Percentiles rank a stretch among this genome's conserved stretches.
Evolutionary conservation across 2,797 vertebrate genomes (phyloP).

Genomic region (Erethizon dorsatum): DNA sequence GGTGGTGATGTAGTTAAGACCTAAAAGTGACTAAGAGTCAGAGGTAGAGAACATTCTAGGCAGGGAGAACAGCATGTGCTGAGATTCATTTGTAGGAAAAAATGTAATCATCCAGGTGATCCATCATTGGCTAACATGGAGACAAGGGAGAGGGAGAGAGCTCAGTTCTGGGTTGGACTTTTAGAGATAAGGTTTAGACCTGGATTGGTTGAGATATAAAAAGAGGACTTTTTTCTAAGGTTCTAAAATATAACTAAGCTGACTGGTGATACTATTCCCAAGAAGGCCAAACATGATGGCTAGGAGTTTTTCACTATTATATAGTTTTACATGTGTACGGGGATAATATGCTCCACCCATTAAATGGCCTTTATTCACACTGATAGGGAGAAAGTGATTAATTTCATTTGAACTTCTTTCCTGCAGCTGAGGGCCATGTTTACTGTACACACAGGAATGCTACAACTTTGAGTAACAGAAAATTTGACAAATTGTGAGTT

Average conservation of each 20-base stretch:
- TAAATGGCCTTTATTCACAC: not conserved
- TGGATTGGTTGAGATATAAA: not conserved
- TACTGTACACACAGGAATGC: not conserved
- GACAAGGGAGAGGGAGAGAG: not conserved
- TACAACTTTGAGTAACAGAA: not conserved
- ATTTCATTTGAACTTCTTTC: not conserved
- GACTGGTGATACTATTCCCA: not conserved
- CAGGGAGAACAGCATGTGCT: not conserved
- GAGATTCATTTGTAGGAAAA: not conserved
- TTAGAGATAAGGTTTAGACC: not conserved
- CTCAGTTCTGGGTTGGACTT: not conserved
- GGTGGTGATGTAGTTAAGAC: not conserved
- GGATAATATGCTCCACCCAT: not conserved
- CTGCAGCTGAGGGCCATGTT: not conserved
- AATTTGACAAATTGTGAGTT: not conserved
- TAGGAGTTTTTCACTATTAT: not conserved
- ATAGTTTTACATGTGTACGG: not conserved
- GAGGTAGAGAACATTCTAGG: not conserved
- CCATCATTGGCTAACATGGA: not conserved
- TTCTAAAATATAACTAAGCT: not conserved
- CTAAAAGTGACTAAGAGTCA: not conserved
- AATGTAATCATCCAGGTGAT: not conserved
- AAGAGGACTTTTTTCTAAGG: not conserved
- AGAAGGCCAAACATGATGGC: not conserved
- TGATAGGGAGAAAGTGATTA: not conserved